Evolutionary conservation across 2,797 vertebrate species (phyloP).

Genomic region (Atherinosoma microstoma): DNA sequence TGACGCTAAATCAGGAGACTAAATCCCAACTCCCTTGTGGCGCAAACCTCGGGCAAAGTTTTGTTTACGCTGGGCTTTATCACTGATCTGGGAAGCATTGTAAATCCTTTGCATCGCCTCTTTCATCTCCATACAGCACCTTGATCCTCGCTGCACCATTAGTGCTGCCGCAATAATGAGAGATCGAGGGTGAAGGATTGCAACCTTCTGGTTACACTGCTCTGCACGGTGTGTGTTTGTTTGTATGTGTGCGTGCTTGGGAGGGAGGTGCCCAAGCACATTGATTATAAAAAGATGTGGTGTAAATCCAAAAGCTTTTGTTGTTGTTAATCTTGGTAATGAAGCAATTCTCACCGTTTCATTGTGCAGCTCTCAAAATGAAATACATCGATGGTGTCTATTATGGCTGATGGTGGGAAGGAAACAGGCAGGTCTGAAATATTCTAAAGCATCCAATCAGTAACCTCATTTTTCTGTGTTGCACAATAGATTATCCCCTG

Average conservation of each 20-base stretch:
- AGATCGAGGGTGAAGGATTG: slow-evolving; percentile 59
- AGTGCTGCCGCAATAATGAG: slow-evolving; percentile 67
- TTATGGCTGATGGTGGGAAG: slow-evolving; percentile 49
- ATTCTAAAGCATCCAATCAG: slow-evolving; percentile 59
- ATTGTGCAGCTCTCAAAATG: slow-evolving; percentile 60
- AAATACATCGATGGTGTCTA: slow-evolving; percentile 65
- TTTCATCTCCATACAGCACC: slow-evolving; percentile 80
- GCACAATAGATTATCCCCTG: slow-evolving; percentile 13
- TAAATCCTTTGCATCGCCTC: slow-evolving; percentile 74
- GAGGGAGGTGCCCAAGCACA: slow-evolving; percentile 15
- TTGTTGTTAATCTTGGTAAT: slow-evolving; percentile 65
- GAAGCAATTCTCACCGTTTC: slow-evolving; percentile 52
- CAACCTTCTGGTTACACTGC: slow-evolving; percentile 55
- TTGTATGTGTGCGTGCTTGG: slow-evolving; percentile 13
- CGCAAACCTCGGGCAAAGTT: slow-evolving; percentile 66
- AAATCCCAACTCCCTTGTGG: slow-evolving; percentile 65
- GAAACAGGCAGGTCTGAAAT: slow-evolving; percentile 56
- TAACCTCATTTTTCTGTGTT: slow-evolving; percentile 55
- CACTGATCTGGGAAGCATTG: slow-evolving; percentile 78
- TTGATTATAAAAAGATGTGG: slow-evolving; percentile 67
- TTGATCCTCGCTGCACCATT: slow-evolving; percentile 70
- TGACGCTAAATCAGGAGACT: slow-evolving; percentile 65
- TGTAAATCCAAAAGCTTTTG: slow-evolving; percentile 67
- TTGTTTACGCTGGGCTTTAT: slow-evolving; percentile 74
- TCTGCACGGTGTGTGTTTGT: slow-evolving; percentile 22